Percentiles rank a stretch among this genome's conserved stretches.
These are phyloP conservation scores for Gila orcuttii DNA, from an alignment of 2,113 vertebrate species.

Conservation along the genomic window DNA sequence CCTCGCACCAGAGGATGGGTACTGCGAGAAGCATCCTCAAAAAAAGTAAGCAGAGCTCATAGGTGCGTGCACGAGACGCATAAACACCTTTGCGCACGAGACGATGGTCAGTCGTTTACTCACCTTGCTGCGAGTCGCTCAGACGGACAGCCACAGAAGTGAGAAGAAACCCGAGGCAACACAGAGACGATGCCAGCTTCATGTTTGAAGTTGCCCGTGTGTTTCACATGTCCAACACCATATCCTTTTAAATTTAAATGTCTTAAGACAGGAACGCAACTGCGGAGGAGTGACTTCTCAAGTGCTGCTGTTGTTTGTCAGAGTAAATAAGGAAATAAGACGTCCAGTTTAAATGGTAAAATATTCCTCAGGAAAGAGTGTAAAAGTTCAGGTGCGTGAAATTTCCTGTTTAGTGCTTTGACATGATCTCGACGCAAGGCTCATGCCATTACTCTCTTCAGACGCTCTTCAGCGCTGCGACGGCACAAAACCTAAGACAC, in stretches of 20 bases:
- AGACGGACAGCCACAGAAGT: slow-evolving; percentile 75
- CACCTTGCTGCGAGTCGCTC: slow-evolving; percentile 88
- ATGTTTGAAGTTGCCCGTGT: slow-evolving; percentile 74
- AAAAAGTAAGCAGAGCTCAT: slow-evolving; percentile 5
- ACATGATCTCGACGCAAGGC: slow-evolving; percentile 70
- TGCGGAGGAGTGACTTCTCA: slow-evolving; percentile 36
- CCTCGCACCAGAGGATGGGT: not conserved
- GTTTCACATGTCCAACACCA: slow-evolving; percentile 80
- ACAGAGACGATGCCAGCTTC: slow-evolving; percentile 74
- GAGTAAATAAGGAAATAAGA: not conserved
- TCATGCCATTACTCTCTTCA: slow-evolving; percentile 76
- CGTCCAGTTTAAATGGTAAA: slow-evolving; percentile 13
- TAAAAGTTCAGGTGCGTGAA: slow-evolving; percentile 57
- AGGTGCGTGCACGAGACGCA: slow-evolving; percentile 12
- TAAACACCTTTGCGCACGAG: slow-evolving; percentile 60
- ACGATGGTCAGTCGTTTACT: slow-evolving; percentile 66
- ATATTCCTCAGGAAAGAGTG: slow-evolving; percentile 38
- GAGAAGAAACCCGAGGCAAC: slow-evolving; percentile 81
- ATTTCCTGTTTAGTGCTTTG: slow-evolving; percentile 63
- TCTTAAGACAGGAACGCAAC: slow-evolving; percentile 31
- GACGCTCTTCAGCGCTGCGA: slow-evolving; percentile 75
- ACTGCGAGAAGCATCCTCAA: not conserved
- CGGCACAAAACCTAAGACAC: slow-evolving; percentile 71
- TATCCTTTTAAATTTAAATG: slow-evolving; percentile 60
- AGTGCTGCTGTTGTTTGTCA: slow-evolving; percentile 16